Evolutionary conservation across 2,797 vertebrate species (phyloP).

Genomic region (Molothrus aeneus): DNA sequence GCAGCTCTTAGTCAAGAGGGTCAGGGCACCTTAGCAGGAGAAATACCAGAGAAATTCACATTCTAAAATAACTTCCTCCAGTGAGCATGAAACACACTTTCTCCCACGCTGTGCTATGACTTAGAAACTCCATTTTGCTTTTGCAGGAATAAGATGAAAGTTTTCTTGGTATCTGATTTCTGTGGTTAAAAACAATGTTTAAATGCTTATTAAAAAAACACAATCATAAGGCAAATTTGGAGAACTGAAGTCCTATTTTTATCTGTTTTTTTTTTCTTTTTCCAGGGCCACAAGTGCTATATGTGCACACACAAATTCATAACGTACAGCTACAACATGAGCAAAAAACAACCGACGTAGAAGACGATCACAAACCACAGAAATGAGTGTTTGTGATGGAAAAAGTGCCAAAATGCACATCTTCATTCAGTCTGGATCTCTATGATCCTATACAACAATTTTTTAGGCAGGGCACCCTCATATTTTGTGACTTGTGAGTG

Average conservation of each 20-base stretch:
- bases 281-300: rapidly evolving
- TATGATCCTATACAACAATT: neutral
- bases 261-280: neutral
- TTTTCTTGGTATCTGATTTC: slow-evolving; percentile 65
- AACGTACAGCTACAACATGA: rapidly evolving
- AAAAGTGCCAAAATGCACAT: neutral
- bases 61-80: slow-evolving; percentile 40
- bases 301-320: rapidly evolving
- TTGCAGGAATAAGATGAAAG: slow-evolving; percentile 67
- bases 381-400: neutral
- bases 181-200: slow-evolving; percentile 68
- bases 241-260: slow-evolving; percentile 37
- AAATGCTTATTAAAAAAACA: neutral
- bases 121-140: slow-evolving; percentile 64
- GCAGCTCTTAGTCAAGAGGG: neutral
- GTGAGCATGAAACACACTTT: neutral
- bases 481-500: neutral
- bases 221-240: neutral
- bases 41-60: slow-evolving; percentile 9
- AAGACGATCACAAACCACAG: neutral
- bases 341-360: rapidly evolving
- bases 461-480: neutral
- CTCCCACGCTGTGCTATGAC: slow-evolving; percentile 5
- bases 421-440: neutral
- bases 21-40: neutral